Conservation (phyloP, 2,797 vertebrate species). For the Melanotaenia pygmaea region DNA sequence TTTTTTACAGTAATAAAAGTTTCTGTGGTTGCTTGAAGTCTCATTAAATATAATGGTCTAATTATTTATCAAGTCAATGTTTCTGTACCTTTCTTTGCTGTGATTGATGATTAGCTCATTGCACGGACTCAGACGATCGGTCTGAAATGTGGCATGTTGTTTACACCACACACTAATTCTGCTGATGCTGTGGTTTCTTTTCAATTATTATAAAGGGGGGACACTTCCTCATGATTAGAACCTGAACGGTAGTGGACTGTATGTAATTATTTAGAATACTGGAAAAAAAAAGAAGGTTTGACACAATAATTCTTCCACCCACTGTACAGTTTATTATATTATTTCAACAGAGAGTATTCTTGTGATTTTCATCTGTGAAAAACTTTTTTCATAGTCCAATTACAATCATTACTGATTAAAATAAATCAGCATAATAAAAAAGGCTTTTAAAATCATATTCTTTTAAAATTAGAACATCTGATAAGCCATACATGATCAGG, state of each 20-base stretch:
- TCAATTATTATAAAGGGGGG: too few species aligned
- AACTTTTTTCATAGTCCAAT: constrained; percentile 27
- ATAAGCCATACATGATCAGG: constrained; percentile 8
- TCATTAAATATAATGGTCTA: not conserved
- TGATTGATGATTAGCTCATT: not conserved
- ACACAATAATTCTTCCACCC: constrained; percentile 10
- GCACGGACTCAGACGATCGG: too few species aligned
- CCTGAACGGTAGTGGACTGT: too few species aligned
- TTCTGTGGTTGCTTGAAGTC: not conserved
- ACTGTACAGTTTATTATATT: constrained; percentile 58
- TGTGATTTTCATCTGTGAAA: constrained; percentile 45
- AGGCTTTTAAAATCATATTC: constrained; percentile 19
- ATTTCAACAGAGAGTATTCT: constrained; percentile 49
- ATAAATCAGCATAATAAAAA: constrained; percentile 55
- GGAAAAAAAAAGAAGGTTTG: constrained; percentile 1
- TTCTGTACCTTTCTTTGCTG: not conserved
- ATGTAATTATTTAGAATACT: not conserved
- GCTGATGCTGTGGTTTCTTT: too few species aligned
- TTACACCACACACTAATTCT: too few species aligned
- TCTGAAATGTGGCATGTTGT: too few species aligned
- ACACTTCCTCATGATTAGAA: too few species aligned
- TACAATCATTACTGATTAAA: constrained; percentile 39
- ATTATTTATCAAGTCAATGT: not conserved
- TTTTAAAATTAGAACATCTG: constrained; percentile 8
- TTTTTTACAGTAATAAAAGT: not conserved